Base-by-base conservation (phyloP, 35 echinoderm and acorn worm genomes). In the Amphiura filiformis region DNA sequence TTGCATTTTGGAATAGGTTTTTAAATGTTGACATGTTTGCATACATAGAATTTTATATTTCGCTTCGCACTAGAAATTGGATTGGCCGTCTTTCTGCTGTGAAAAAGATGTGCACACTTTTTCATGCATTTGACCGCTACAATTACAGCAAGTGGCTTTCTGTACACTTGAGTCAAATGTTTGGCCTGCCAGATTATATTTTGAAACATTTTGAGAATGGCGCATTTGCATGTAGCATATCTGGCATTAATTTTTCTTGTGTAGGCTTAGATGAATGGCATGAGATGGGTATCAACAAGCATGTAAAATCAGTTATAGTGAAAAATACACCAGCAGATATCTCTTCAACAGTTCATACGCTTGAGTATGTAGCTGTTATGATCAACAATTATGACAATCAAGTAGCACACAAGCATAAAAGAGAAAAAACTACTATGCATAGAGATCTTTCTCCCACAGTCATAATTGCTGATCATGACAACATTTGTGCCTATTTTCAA, bases 271-370 rank as follows among this genome's bases (percentile, higher is more conserved):
- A 92, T 82, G 90, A 92, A 77, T 76, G 81, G 12, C 94, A 96
- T 92, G 90, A 96, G 77, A 92, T 96, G 87, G 35, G 64, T 17
- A 92, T 91, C 44, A 92, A 96, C 40, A 96, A 92, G 86, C 86
- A 96, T 13, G 35, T 84, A 14, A 92, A 96, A 38, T 61, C 41
- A 39, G 90, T 81, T 13, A 56, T 96, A 41, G 70, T 32, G 13
- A 15, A 32, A 4, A 75, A 61, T 14, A 56, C 56, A 31, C 81
- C 81, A 33, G 33, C 75, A 9, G 47, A 57, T 22, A 91, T 86
- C n/a, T 23, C 85, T 5, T 76, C 65, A 35, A 32, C 77, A 39
- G 82, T 37, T 28, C 70, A 56, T 28, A 91, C 82, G 18, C 47
- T 91, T 18, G 17, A 91, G 35, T 86, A 56, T 57, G 35, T 57